Conservation (phyloP, 2,888 invertebrate species). For the Mesochorus sp. region DNA sequence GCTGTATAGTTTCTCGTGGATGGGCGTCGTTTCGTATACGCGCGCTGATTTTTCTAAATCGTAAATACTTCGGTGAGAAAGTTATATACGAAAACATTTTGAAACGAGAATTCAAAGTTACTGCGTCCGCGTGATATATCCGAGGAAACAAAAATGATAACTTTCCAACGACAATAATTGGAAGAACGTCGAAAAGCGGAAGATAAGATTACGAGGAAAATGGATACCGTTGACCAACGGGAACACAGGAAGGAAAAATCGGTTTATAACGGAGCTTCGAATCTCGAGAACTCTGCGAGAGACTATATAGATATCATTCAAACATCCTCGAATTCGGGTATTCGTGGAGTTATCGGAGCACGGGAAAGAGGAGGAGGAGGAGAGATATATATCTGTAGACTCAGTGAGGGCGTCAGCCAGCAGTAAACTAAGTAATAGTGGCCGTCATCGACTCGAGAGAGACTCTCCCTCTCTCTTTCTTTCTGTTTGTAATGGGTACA, state of each 20-base stretch:
- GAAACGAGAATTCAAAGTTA: slow-evolving; percentile 6
- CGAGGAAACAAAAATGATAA: not conserved
- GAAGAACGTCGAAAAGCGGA: too few relatives aligned
- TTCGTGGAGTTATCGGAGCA: not conserved
- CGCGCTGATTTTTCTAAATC: not conserved
- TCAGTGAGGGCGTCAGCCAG: slow-evolving; percentile 42
- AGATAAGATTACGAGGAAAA: slow-evolving; percentile 3
- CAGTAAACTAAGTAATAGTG: slow-evolving; percentile 52
- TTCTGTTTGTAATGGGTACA: slow-evolving; percentile 25
- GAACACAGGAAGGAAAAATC: not conserved
- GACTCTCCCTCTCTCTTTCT: too few relatives aligned
- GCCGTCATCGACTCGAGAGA: slow-evolving; percentile 56
- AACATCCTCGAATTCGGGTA: not conserved
- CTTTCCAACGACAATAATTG: too few relatives aligned
- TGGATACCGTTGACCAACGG: not conserved
- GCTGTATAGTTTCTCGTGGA: slow-evolving; percentile 25
- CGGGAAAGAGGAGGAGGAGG: not conserved
- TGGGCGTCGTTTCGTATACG: slow-evolving; percentile 27
- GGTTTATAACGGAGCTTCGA: too few relatives aligned
- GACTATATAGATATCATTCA: not conserved
- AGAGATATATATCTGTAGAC: slow-evolving; percentile 10
- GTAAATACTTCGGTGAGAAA: not conserved
- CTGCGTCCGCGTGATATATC: too few relatives aligned
- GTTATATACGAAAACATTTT: not conserved
- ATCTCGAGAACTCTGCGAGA: too few relatives aligned